Evolutionary conservation across 2,888 invertebrate genomes (phyloP).

Genomic region (Palloptera scutellata): DNA sequence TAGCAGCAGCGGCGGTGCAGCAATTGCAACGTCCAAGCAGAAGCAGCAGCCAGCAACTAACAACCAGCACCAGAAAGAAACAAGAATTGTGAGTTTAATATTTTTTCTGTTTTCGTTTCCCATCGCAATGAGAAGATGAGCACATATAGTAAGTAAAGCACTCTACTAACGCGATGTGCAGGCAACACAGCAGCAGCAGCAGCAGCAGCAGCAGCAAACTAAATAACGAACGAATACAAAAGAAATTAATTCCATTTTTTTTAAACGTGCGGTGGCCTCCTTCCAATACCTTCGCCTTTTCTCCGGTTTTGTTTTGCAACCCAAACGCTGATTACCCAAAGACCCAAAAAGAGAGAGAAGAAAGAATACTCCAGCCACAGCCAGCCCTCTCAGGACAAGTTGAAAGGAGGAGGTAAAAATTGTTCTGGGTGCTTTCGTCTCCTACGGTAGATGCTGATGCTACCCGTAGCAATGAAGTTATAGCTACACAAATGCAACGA

Average conservation of each 20-base stretch:
- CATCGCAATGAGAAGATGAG: slow-evolving; percentile 7
- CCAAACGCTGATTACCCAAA: slow-evolving; percentile 5
- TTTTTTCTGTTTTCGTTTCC: background rate
- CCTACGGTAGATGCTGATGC: no score
- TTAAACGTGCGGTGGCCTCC: slow-evolving; percentile 12
- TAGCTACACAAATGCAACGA: no score
- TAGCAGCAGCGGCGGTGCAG: background rate
- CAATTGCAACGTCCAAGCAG: background rate
- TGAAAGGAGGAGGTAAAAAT: no score
- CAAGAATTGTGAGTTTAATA: background rate
- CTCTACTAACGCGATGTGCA: background rate
- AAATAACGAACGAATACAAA: slow-evolving; percentile 57
- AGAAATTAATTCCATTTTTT: slow-evolving; percentile 62
- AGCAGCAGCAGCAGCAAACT: slow-evolving; percentile 30
- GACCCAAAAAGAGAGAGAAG: background rate
- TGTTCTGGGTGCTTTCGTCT: no score
- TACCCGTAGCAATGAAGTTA: no score
- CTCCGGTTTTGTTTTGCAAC: slow-evolving; percentile 10
- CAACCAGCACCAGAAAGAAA: background rate
- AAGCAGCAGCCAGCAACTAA: background rate
- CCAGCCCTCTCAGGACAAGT: no score
- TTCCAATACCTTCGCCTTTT: slow-evolving; percentile 24
- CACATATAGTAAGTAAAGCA: background rate
- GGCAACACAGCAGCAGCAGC: slow-evolving; percentile 1
- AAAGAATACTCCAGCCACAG: background rate